Percentiles rank a stretch among this genome's conserved stretches.
Conservation (phyloP, 2,888 invertebrate genomes). For the Agrilus biguttatus region DNA sequence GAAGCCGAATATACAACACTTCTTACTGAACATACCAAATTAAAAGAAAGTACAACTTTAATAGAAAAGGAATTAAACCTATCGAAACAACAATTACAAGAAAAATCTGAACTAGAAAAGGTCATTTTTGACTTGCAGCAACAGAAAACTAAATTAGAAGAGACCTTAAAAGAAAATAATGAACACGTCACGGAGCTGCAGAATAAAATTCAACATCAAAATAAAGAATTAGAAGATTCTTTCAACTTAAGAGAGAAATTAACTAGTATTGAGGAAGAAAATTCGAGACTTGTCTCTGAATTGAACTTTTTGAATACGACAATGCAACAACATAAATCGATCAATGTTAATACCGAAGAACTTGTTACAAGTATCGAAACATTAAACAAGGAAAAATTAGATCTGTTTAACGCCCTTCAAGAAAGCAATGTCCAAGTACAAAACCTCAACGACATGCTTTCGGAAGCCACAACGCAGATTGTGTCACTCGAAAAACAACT, state of each 20-base stretch:
- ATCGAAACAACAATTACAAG: slow-evolving; percentile 11
- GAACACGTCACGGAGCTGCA: slow-evolving; percentile 21
- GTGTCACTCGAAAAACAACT: slow-evolving; percentile 3
- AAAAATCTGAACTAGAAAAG: slow-evolving; percentile 4
- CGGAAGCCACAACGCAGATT: slow-evolving; percentile 5
- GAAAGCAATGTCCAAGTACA: slow-evolving; percentile 23
- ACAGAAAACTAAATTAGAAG: slow-evolving; percentile 7
- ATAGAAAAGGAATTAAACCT: slow-evolving; percentile 7
- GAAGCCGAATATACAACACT: slow-evolving; percentile 15
- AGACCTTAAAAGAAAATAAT: slow-evolving; percentile 9
- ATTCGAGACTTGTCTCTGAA: slow-evolving; percentile 21
- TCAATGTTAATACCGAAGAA: slow-evolving; percentile 18
- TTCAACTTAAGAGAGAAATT: slow-evolving; percentile 7
- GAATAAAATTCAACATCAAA: slow-evolving; percentile 16
- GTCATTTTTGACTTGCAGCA: not conserved
- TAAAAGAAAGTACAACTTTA: slow-evolving; percentile 21
- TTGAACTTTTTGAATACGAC: slow-evolving; percentile 12
- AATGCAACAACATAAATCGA: slow-evolving; percentile 15
- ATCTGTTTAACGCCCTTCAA: slow-evolving; percentile 24
- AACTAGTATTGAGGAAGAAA: slow-evolving; percentile 20
- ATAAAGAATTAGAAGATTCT: slow-evolving; percentile 1
- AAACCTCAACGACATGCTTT: slow-evolving; percentile 29
- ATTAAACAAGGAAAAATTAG: slow-evolving; percentile 21
- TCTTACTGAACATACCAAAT: slow-evolving; percentile 10
- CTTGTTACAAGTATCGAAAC: slow-evolving; percentile 17